These are phyloP conservation scores for Crypturellus undulatus DNA, from an alignment of 2,113 vertebrate genomes.

Conservation along the genomic window DNA sequence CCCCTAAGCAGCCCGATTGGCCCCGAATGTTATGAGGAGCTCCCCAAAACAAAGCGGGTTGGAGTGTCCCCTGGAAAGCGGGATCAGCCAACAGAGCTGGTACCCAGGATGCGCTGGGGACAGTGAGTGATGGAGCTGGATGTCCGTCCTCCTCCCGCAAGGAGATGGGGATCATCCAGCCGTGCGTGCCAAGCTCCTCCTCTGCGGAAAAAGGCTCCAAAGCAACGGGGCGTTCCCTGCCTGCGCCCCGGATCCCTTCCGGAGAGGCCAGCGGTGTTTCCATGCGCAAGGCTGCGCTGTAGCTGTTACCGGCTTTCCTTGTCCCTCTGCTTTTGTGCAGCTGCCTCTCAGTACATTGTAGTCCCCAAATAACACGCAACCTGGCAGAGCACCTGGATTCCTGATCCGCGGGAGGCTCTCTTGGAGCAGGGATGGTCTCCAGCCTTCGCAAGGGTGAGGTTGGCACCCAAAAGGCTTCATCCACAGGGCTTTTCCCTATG, in stretches of 20 bases:
- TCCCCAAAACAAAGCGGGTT: accelerated
- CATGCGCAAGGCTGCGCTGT: background rate
- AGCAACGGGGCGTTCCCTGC: background rate
- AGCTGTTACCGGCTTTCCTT: background rate
- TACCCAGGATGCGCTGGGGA: background rate
- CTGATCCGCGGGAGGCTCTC: background rate
- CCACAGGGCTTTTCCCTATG: accelerated
- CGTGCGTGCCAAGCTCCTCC: too few relatives aligned
- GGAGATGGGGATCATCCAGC: background rate
- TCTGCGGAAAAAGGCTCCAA: background rate
- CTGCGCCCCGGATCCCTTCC: background rate
- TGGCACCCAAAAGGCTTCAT: background rate
- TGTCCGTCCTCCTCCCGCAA: background rate
- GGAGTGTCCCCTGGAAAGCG: background rate
- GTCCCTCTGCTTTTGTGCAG: background rate
- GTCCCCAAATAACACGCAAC: background rate
- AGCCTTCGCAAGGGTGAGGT: accelerated
- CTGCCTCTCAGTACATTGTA: background rate
- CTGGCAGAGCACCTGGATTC: background rate
- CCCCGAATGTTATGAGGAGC: background rate
- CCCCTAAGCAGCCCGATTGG: background rate
- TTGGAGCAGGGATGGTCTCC: accelerated
- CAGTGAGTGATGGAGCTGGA: background rate
- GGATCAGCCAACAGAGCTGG: background rate
- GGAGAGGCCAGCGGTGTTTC: background rate